Evolutionary conservation across 2,797 vertebrate genomes (phyloP), one percentile per base, ranked within the genome.

Genomic region (Novumbra hubbsi): DNA sequence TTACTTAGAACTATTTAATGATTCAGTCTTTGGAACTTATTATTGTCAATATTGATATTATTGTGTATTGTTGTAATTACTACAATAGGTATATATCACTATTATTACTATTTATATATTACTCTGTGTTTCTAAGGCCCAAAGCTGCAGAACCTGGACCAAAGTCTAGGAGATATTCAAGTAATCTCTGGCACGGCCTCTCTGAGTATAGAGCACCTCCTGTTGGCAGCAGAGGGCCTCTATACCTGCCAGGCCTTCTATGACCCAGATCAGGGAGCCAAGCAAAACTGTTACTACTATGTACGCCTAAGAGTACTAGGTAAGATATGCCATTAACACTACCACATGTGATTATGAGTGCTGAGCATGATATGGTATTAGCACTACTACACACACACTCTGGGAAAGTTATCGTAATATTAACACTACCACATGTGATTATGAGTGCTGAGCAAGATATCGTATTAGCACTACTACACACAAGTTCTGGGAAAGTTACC

Each of bases 221-320:
- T 71, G 4, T 77, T 88, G 76, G 89, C 86, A 0, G 96, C 96
- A 6, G 88, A 91, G 0, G 96, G 96, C 17, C 91, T 93, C 6
- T 98, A 94, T 90, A 94, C 95, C 75, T 98, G 97, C 90, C 96
- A 98, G 90, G 95, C 93, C 38, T 88, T 96, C 68, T 95, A 94
- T 4, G 85, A 90, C 0, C 89, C 92, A 16, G 50, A 49, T 0
- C 78, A 77, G 0, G 92, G 90, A 48, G 92, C 93, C 30, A 92
- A 76, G 0, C 79, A 94, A 1, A 78, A 89, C 79, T n/a, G n/a
- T n/a, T 96, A 94, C 62, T 92, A 94, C 66, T 94, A 95, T 1
- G 60, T 96, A 41, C 84, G 90, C 19, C 92, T 98, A 57, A n/a
- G 55, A 21, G 94, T 97, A 69, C 87, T 95, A 84, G 55, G 55